Evolutionary conservation across 37 sponge, comb jelly and placozoan genomes (phyloP), one percentile per base, ranked within the genome.

Genomic region (Aphrocallistes beatrix): DNA sequence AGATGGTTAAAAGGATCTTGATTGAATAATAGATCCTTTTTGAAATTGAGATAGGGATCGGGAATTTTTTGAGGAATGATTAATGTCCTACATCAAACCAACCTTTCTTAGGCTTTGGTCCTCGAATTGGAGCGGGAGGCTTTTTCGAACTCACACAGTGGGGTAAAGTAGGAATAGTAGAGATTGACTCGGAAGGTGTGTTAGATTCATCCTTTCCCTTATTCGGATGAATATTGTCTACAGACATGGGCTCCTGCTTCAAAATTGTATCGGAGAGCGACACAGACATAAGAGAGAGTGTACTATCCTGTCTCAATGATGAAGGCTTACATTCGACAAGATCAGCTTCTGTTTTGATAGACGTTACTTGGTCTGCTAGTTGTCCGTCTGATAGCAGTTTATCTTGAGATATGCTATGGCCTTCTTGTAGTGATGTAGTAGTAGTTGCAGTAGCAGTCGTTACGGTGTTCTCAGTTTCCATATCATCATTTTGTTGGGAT

Each of bases 391-490:
- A 28, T 3, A 25, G 25, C n/a, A 32, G 32, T n/a, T n/a, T n/a
- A n/a, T n/a, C n/a, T 60, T 60, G 8, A 25, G 3, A 3, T 6
- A 19, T 3, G 34, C 75, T 13, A 6, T 19, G n/a, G 34, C 34
- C n/a, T 25, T 60, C 75, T 30, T 60, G 75, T 60, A 60, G 34
- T 6, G n/a, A n/a, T n/a, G 75, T 60, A 19, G 75, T 60, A 30
- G 75, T 60, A 6, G 75, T 25, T 19, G 75, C 75, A 3, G 75
- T 25, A 13, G 75, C 75, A 60, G 75, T 60, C 34, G 75, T 60
- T 60, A 60, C 75, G 10, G 75, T 60, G 75, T 60, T 60, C 17
- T 60, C 75, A 19, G 75, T 60, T 19, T 60, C 75, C 75, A 60
- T 60, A 13, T 60, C 75, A 8, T 60, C 75, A 60, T 60, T 60